A percentile compares a stretch with the other conserved stretches of the same genome.
Conservation (phyloP, 2,797 vertebrate genomes). For the Danio kyathit region DNA sequence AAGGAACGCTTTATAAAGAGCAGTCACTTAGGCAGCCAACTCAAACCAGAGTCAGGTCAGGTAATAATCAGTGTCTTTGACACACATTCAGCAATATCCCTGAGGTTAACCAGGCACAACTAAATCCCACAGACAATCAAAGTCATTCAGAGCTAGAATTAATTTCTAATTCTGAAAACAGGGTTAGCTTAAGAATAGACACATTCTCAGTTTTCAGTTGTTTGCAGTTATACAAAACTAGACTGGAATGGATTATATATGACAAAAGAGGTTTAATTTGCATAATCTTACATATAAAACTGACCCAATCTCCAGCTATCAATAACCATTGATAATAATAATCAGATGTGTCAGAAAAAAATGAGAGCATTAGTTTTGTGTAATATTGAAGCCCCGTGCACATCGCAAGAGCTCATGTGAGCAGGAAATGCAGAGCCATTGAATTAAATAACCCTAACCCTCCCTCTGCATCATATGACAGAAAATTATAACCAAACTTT, state of each 20-base stretch:
- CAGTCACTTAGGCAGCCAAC: slow-evolving; percentile 2
- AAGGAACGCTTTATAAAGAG: slow-evolving; percentile 38
- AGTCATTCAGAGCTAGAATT: slow-evolving; percentile 49
- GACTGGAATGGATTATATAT: background rate
- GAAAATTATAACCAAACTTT: slow-evolving; percentile 50
- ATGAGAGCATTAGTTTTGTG: background rate
- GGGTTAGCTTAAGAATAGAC: slow-evolving; percentile 11
- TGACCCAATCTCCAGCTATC: background rate
- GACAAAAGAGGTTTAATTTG: slow-evolving; percentile 1
- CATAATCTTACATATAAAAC: background rate
- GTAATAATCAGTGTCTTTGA: slow-evolving; percentile 60
- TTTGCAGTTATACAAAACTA: background rate
- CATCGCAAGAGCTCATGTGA: slow-evolving; percentile 31
- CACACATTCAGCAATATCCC: slow-evolving; percentile 59
- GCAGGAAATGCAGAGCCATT: slow-evolving; percentile 12
- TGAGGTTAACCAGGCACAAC: slow-evolving; percentile 74
- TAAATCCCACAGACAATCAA: slow-evolving; percentile 60
- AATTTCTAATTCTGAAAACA: slow-evolving; percentile 26
- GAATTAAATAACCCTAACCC: slow-evolving; percentile 1
- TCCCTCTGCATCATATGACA: slow-evolving; percentile 65
- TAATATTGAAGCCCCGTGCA: background rate
- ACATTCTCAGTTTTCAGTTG: background rate
- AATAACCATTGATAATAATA: background rate
- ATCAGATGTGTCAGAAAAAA: slow-evolving; percentile 6
- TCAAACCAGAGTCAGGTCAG: slow-evolving; percentile 40